These are phyloP conservation scores for Virgularia gustaviana DNA, from an alignment of 92 coral and sea anemone genomes.

Conservation along the genomic window DNA sequence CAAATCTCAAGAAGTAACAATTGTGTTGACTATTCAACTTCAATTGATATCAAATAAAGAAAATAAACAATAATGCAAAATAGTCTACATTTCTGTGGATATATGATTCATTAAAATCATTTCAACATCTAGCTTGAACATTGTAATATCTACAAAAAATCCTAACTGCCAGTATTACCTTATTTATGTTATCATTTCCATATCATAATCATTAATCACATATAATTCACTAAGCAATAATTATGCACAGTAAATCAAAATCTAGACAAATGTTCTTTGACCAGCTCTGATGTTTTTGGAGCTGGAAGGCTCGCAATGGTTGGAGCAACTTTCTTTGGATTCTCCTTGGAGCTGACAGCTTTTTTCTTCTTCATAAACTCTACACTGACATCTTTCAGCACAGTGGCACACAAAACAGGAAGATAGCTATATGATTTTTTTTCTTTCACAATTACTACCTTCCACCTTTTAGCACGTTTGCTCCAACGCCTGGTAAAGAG, in stretches of 20 bases:
- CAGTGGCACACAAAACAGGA: conserved; percentile 22
- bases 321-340: conserved; percentile 20
- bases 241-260: neutral
- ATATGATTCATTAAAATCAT: too few species aligned
- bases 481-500: conserved; percentile 26
- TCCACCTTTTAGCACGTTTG: conserved; percentile 28
- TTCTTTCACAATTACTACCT: conserved; percentile 22
- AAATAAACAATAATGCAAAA: too few species aligned
- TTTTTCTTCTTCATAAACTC: neutral
- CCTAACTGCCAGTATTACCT: too few species aligned
- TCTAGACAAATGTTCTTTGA: conserved; percentile 29
- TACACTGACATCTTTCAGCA: conserved; percentile 12
- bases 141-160: too few species aligned
- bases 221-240: too few species aligned
- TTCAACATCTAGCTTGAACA: too few species aligned
- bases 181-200: too few species aligned
- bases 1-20: too few species aligned
- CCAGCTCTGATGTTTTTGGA: conserved; percentile 10
- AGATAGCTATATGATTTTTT: conserved; percentile 13
- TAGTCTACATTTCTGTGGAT: too few species aligned
- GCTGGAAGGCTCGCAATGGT: conserved; percentile 23
- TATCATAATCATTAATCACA: neutral
- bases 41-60: too few species aligned
- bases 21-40: too few species aligned
- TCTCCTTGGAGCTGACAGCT: neutral